Conservation (phyloP, 2,888 invertebrate genomes). For the Lasioglossum vierecki region DNA sequence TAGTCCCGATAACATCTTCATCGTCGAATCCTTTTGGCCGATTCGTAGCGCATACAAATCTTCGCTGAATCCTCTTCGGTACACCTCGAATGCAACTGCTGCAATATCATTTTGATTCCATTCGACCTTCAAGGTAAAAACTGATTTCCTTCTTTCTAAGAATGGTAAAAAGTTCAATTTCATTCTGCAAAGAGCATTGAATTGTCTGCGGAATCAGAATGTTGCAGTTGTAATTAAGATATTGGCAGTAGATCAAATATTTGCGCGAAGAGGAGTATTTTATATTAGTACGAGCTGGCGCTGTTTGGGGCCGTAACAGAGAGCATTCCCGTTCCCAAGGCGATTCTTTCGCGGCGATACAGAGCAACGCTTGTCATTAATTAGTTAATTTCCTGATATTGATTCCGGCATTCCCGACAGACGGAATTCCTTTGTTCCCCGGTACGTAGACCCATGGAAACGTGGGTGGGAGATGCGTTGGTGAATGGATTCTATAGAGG, state of each 20-base stretch:
- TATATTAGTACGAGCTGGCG: neutral
- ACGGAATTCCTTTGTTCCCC: conserved; percentile 34
- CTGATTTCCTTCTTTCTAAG: neutral
- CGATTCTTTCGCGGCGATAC: neutral
- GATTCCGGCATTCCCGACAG: conserved; percentile 3
- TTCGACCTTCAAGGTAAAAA: neutral
- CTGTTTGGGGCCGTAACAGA: neutral
- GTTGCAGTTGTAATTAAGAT: too few relatives aligned
- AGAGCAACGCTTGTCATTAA: conserved; percentile 14
- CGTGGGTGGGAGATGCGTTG: conserved; percentile 20
- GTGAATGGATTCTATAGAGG: conserved; percentile 29
- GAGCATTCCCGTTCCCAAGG: neutral
- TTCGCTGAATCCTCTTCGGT: neutral
- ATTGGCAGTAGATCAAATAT: neutral
- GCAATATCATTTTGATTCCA: neutral
- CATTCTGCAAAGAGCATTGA: neutral
- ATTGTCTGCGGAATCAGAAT: neutral
- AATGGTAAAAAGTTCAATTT: too few relatives aligned
- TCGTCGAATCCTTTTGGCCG: neutral
- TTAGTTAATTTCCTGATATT: conserved; percentile 33
- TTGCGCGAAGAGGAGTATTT: neutral
- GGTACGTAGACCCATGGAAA: neutral
- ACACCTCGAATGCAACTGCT: neutral
- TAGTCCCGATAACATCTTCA: neutral
- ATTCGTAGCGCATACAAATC: neutral